Evolutionary conservation across 2,888 invertebrate species (phyloP).

Genomic region (Perizoma flavofasciatum): DNA sequence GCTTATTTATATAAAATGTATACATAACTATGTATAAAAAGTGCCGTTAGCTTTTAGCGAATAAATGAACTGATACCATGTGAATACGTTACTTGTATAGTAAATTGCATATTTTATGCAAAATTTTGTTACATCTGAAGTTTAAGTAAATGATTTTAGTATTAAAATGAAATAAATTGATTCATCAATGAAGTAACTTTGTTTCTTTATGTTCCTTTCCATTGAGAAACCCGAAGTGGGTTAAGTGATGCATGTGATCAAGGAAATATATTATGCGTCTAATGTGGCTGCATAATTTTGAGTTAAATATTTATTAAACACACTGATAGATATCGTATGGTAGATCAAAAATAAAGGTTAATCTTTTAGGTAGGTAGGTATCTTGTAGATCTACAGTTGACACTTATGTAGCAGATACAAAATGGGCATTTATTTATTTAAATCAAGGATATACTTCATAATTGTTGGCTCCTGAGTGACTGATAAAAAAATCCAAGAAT

Average conservation of each 20-base stretch:
- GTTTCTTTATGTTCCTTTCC: constrained; percentile 42
- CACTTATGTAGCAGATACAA: too few species aligned
- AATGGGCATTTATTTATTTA: too few species aligned
- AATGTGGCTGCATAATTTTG: too few species aligned
- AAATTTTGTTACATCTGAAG: constrained; percentile 60
- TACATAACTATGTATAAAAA: constrained; percentile 56
- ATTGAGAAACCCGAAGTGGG: constrained; percentile 16
- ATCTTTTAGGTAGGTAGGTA: too few species aligned
- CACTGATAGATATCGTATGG: too few species aligned
- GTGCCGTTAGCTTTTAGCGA: constrained; percentile 68
- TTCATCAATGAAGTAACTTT: constrained; percentile 49
- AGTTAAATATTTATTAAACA: too few species aligned
- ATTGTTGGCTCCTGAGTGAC: too few species aligned
- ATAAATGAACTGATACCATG: constrained; percentile 71
- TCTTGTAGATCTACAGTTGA: too few species aligned
- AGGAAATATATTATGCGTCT: constrained; percentile 2
- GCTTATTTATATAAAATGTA: constrained; percentile 68
- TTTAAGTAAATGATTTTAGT: constrained; percentile 61
- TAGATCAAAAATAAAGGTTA: too few species aligned
- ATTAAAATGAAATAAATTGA: constrained; percentile 65
- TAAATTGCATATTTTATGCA: constrained; percentile 60
- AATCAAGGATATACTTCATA: too few species aligned
- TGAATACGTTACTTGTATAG: constrained; percentile 56
- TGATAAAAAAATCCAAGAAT: too few species aligned
- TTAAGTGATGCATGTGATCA: constrained; percentile 10